Evolutionary conservation across 1,140 invertebrate genomes (phyloP).

Genomic region (Zaprionus nigranus): DNA sequence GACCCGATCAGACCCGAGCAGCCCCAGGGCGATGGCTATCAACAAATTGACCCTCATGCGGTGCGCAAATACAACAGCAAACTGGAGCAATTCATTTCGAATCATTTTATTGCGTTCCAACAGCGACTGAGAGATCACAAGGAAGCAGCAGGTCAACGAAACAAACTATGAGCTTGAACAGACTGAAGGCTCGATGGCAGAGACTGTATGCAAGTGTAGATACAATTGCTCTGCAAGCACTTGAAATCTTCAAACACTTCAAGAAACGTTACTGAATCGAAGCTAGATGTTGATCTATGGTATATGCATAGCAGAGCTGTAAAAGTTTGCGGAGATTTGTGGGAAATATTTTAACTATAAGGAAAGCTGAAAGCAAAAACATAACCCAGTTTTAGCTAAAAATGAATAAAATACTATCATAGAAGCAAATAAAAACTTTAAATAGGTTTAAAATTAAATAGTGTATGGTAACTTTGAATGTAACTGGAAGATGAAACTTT

Average conservation of each 20-base stretch:
- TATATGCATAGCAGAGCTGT: no score
- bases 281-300: no score
- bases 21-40: slow-evolving; percentile 39
- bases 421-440: no score
- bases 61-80: slow-evolving; percentile 17
- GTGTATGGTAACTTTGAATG: no score
- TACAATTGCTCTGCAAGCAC: background rate
- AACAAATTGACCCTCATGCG: slow-evolving; percentile 55
- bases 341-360: no score
- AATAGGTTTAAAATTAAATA: no score
- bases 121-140: background rate
- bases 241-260: background rate
- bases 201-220: background rate
- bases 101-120: slow-evolving; percentile 25
- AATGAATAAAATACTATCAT: no score
- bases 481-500: no score
- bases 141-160: background rate
- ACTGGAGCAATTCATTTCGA: slow-evolving; percentile 40
- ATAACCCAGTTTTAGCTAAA: no score
- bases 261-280: no score
- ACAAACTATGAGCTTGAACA: no score
- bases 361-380: background rate
- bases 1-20: background rate
- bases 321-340: no score
- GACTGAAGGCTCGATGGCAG: background rate